Base-by-base conservation (phyloP, 1,140 invertebrate genomes). In the Oncopodura yosiiana region DNA sequence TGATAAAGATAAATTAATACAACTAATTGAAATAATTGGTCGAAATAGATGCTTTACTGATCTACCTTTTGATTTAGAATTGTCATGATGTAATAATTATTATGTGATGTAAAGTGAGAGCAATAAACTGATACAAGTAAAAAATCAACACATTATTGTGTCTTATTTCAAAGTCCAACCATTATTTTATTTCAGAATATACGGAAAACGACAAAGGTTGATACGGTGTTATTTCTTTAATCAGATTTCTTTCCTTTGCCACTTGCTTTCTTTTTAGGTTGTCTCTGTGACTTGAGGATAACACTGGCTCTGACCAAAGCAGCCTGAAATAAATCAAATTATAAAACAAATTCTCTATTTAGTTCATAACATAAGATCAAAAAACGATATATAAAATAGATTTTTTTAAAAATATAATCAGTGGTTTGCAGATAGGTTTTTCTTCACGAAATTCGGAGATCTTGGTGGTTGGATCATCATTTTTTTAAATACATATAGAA, bases 301-400 rank as follows among this genome's bases (percentile, higher is more conserved):
- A 91, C 90, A 69, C 87, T 92, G 16, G 88, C 88, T 69, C 85
- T 80, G 55, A 88, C 80, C n/a, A 94, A 70, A 36, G 88, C 87
- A 68, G 78, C 80, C 83, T 90, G 59, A 36, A 78, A 77, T 61
- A 67, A 58, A n/a, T n/a, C n/a, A n/a, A 67, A 64, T 68, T 45
- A 60, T 42, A 21, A 44, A 43, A 51, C 37, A 16, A 42, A 23
- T 50, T 11, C 18, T 26, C 21, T 18, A 37, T 37, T 23, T 49
- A 14, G 6, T 19, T 1, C 11, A 49, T 14, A 23, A 24, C 4
- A 38, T 3, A 34, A 23, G 43, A 38, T 18, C 18, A n/a, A 32
- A 8, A 36, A 36, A 30, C 41, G 16, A 5, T 3, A 27, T 42
- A 12, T 19, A 23, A 43, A 32, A 24, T 19, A 27, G 18, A 9